Evolutionary conservation across 2,797 vertebrate species (phyloP), one percentile per base, ranked within the genome.

Genomic region (Calcarius lapponicus): DNA sequence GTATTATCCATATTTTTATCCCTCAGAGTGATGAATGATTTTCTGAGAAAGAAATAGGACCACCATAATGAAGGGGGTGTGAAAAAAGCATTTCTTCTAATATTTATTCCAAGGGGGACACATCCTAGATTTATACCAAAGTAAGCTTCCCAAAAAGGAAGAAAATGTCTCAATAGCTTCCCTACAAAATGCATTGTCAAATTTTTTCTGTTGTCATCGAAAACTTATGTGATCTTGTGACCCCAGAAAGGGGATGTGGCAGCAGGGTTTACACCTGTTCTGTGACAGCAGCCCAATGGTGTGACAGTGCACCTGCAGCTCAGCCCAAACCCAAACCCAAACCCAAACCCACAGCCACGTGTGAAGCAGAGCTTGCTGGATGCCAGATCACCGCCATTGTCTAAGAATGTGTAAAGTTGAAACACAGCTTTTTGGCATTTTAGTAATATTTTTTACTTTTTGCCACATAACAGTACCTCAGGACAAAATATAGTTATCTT

Each of bases 211-310:
- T 29, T 72, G 34, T 38, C 1, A 2, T 36, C 56, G 51, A n/a
- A 66, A 72, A 57, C 36, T 29, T 43, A 3, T 13, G 43, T 42
- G 64, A 75, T 21, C 31, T 31, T 32, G 48, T 61, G 57, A 21
- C 32, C 50, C 16, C 71, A 81, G 66, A 48, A n/a, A 31, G 16
- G 64, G 67, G 78, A 45, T 60, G n/a, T 54, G 75, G 36, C 75
- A 71, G 20, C 45, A 50, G 62, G 18, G 29, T 17, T 85, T 50
- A 10, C 22, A 11, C 18, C 54, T 62, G 50, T 36, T 12, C 3
- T 32, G 42, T 47, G 57, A 13, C 36, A n/a, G 54, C 43, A 15
- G 1, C 60, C 60, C 2, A 0, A 0, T 14, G 22, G 47, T 12
- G 3, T 58, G 54, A 21, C 58, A n/a, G 17, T 4, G 13, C 57